Evolutionary conservation across 2,888 invertebrate genomes (phyloP), one percentile per base, ranked within the genome.

Genomic region (Euspilapteryx auroguttella): DNA sequence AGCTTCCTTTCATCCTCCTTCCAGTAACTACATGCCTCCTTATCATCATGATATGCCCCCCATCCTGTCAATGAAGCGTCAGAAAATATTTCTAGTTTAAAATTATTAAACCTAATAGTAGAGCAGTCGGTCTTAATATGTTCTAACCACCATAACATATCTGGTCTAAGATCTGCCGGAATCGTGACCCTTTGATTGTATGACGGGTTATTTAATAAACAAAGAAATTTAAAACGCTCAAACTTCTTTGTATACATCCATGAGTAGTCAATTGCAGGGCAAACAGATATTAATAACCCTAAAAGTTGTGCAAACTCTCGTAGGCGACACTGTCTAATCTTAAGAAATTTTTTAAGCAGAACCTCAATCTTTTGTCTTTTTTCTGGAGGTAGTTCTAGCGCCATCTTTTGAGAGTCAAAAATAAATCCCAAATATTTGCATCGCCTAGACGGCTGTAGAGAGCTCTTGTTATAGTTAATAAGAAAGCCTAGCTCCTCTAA

Each of bases 261-360:
- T 4, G 32, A 32, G 15, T 37, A 38, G 2, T n/a, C 23, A 7
- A 35, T 31, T 1, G 38, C 38, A 8, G 40, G 40, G 12, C 39
- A 41, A 2, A 38, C 37, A 3, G 39, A 32, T 9, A 24, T 30
- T 12, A 41, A 17, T 2, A 34, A 10, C 8, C 39, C 41, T 10
- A 39, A 33, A 6, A 34, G 31, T 8, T 34, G 24, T 6, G 37
- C 29, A 14, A 37, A 35, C 17, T 35, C 22, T 27, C 34, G 14
- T 10, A 38, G 32, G n/a, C 30, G 24, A 32, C 27, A 34, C 14
- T 22, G 4, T 28, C 28, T 24, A 25, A 8, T n/a, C 4, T 24
- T 1, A 15, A 6, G 12, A 30, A 28, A 32, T 29, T 32, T 35
- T 22, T 20, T 5, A 14, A 34, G 12, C n/a, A 31, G 10, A 11